Conservation (phyloP, 2,888 invertebrate species). For the Stenichneumon culpator region DNA sequence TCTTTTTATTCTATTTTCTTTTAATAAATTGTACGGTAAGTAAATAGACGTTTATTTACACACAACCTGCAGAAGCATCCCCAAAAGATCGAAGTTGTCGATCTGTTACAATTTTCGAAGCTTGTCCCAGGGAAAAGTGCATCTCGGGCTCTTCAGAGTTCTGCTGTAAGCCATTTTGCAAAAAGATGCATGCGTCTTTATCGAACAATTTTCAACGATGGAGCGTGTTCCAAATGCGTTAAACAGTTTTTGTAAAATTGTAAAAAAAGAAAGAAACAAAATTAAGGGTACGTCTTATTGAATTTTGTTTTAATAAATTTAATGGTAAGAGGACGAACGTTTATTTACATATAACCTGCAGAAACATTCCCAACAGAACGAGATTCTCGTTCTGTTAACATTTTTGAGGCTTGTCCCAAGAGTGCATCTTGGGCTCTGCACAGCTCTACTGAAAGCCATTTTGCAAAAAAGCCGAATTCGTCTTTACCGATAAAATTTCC, state of each 20-base stretch:
- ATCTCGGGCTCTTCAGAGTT: neutral
- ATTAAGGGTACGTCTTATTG: neutral
- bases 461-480: neutral
- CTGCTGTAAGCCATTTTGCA: neutral
- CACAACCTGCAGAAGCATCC: neutral
- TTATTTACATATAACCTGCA: neutral
- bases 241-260: neutral
- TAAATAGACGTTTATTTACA: neutral
- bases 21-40: neutral
- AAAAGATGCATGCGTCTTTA: neutral
- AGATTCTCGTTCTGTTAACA: neutral
- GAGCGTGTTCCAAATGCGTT: neutral
- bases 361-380: neutral
- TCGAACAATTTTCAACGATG: neutral
- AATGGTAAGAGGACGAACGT: neutral
- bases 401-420: neutral
- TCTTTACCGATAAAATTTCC: neutral
- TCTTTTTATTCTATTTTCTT: neutral
- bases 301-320: neutral
- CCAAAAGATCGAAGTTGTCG: neutral
- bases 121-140: neutral
- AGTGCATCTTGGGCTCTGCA: neutral
- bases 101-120: neutral
- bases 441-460: neutral
- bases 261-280: neutral